Conservation (phyloP, 2,888 invertebrate species). For the Drosophila macrospina region DNA sequence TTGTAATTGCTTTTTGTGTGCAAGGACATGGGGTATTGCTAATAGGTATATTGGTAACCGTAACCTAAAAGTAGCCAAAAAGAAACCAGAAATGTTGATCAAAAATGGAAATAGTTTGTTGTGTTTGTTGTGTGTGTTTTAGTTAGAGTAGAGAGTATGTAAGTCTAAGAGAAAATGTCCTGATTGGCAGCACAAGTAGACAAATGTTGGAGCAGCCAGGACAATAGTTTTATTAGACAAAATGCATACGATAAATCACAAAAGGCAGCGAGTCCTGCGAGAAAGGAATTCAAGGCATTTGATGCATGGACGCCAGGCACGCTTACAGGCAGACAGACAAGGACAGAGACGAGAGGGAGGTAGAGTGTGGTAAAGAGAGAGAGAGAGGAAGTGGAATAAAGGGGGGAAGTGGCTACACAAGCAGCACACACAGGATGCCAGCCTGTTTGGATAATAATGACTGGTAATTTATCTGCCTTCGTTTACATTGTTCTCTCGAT, state of each 20-base stretch:
- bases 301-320: slow-evolving; percentile 66
- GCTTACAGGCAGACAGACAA: slow-evolving; percentile 40
- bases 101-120: slow-evolving; percentile 25
- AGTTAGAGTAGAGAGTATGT: slow-evolving; percentile 10
- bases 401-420: background rate
- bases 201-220: slow-evolving; percentile 27
- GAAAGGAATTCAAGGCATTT: slow-evolving; percentile 61
- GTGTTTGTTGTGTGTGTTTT: too few species aligned
- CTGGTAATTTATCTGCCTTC: slow-evolving; percentile 80
- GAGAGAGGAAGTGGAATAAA: background rate
- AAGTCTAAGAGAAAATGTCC: too few species aligned
- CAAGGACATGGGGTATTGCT: slow-evolving; percentile 52
- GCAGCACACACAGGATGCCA: slow-evolving; percentile 57
- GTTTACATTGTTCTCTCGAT: slow-evolving; percentile 73
- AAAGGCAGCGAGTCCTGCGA: slow-evolving; percentile 11
- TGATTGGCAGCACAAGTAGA: slow-evolving; percentile 5
- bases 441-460: slow-evolving; percentile 76
- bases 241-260: slow-evolving; percentile 63
- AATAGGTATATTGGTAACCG: slow-evolving; percentile 75
- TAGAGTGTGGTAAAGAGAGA: background rate
- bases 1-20: slow-evolving; percentile 17
- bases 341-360: background rate
- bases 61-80: slow-evolving; percentile 71
- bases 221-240: slow-evolving; percentile 47
- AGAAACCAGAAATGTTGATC: slow-evolving; percentile 39